These are phyloP conservation scores for Hemaris fuciformis DNA, from an alignment of 2,888 invertebrate species.

Conservation along the genomic window DNA sequence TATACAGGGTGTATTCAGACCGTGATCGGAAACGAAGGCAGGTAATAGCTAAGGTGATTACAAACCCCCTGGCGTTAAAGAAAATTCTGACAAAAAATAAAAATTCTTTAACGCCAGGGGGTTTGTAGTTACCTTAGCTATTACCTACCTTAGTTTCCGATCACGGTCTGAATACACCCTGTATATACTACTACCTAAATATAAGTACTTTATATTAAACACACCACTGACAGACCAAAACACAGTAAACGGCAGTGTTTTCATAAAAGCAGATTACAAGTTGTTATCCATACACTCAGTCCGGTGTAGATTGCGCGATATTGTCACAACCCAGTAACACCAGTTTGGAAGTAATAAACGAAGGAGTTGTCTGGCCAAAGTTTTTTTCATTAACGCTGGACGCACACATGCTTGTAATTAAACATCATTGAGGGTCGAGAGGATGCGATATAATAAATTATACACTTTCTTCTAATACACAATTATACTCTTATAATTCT, in stretches of 20 bases:
- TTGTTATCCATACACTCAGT: neutral
- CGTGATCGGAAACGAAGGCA: too few species aligned
- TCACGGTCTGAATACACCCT: too few species aligned
- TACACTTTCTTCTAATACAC: too few species aligned
- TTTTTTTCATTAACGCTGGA: conserved; percentile 3
- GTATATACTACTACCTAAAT: too few species aligned
- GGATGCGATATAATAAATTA: neutral
- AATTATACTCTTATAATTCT: neutral
- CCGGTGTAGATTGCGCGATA: neutral
- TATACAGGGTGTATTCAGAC: too few species aligned
- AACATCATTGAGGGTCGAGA: neutral
- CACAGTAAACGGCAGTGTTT: neutral
- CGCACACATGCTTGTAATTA: neutral
- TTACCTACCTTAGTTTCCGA: too few species aligned
- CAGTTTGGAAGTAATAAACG: neutral
- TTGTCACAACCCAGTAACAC: neutral
- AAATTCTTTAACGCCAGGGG: too few species aligned
- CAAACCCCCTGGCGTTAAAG: too few species aligned
- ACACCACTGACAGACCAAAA: neutral
- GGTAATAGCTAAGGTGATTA: too few species aligned
- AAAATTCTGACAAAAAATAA: too few species aligned
- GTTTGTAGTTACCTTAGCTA: too few species aligned
- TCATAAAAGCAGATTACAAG: neutral
- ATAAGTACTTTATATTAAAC: neutral
- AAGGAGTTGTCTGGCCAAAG: neutral